These are phyloP conservation scores for Ammodytes dubius DNA, from an alignment of 2,113 vertebrate genomes.

Conservation along the genomic window DNA sequence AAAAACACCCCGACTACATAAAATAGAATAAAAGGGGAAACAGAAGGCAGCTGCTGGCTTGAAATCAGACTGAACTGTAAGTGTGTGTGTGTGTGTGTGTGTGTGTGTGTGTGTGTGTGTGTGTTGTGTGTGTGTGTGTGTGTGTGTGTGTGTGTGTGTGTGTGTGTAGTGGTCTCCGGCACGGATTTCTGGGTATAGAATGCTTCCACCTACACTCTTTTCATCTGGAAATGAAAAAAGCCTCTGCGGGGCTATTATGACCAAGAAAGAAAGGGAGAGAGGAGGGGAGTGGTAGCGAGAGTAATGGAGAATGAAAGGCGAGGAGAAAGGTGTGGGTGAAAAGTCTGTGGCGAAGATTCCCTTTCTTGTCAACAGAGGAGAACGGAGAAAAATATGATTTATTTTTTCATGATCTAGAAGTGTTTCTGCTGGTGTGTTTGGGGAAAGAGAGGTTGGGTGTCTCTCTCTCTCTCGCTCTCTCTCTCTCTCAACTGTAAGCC, in stretches of 20 bases:
- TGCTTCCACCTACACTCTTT: conserved; percentile 64
- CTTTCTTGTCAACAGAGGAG: no score
- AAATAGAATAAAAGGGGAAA: not conserved
- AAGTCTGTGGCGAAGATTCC: conserved; percentile 4
- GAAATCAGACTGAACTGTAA: conserved; percentile 13
- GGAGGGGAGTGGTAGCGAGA: conserved; percentile 11
- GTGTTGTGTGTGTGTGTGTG: conserved; percentile 11
- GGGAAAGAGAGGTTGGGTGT: no score
- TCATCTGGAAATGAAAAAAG: conserved; percentile 56
- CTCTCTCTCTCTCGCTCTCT: not conserved
- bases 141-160: not conserved
- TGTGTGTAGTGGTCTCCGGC: conserved; percentile 10
- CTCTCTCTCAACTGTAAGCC: conserved; percentile 35
- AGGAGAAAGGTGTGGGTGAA: conserved; percentile 22
- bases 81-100: not conserved
- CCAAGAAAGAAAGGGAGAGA: conserved; percentile 27
- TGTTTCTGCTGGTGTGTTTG: not conserved
- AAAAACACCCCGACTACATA: not conserved
- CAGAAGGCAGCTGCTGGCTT: conserved; percentile 21
- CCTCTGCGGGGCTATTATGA: conserved; percentile 57
- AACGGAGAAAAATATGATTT: no score
- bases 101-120: no score
- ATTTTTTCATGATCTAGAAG: conserved; percentile 2
- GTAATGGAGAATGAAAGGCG: conserved; percentile 8
- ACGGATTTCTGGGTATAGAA: conserved; percentile 36